A percentile compares a stretch with the other conserved stretches of the same genome.
Conservation (phyloP, 2,797 vertebrate species). For the Presbytis comata region DNA sequence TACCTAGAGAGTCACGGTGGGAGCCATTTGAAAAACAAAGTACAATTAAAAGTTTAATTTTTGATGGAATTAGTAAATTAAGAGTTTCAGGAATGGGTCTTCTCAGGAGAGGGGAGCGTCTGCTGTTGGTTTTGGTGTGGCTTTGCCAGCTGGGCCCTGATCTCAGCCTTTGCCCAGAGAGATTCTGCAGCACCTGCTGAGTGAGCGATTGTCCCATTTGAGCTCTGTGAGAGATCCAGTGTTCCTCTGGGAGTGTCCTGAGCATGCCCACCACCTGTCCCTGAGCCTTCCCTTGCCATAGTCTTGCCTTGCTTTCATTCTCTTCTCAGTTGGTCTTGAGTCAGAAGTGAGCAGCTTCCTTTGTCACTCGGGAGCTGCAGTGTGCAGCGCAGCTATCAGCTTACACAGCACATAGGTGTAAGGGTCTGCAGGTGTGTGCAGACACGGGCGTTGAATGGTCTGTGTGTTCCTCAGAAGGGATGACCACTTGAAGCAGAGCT, state of each 20-base stretch:
- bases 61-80: slow-evolving; percentile 20
- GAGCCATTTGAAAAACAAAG: slow-evolving; percentile 42
- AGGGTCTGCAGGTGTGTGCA: accelerated
- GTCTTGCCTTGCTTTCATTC: neutral
- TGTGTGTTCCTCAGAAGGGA: accelerated
- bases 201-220: accelerated
- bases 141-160: no score
- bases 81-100: neutral
- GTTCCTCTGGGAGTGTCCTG: accelerated
- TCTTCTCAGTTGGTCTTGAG: neutral
- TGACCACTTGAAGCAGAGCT: neutral
- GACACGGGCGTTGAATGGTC: accelerated
- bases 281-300: neutral
- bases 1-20: neutral
- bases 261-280: accelerated
- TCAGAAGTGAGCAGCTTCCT: accelerated
- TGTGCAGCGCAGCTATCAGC: accelerated
- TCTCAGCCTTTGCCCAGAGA: neutral
- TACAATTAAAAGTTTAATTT: slow-evolving; percentile 14
- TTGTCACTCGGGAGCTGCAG: neutral
- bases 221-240: neutral
- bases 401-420: accelerated
- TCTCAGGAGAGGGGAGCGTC: neutral
- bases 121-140: neutral
- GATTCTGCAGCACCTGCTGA: accelerated